These are phyloP conservation scores for Sussaba pulchella DNA, from an alignment of 2,888 invertebrate genomes.

Conservation along the genomic window DNA sequence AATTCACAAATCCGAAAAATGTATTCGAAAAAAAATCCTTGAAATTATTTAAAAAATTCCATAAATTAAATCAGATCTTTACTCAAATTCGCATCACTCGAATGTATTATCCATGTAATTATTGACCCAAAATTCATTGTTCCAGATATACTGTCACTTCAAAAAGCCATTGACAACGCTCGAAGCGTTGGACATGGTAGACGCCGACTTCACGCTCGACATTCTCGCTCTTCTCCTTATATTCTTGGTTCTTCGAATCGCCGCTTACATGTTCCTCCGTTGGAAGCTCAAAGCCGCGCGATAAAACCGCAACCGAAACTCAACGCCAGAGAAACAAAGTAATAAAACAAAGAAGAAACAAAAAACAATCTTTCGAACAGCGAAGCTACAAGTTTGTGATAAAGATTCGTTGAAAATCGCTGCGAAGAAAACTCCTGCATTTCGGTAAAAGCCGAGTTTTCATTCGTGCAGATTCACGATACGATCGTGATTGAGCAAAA, in stretches of 20 bases:
- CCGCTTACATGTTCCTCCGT: slow-evolving; percentile 93
- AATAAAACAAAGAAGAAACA: slow-evolving; percentile 2
- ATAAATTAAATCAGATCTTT: background rate
- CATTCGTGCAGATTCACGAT: slow-evolving; percentile 12
- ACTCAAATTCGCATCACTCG: too few relatives aligned
- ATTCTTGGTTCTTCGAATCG: slow-evolving; percentile 91
- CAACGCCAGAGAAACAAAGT: slow-evolving; percentile 3
- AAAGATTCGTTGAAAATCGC: slow-evolving; percentile 13
- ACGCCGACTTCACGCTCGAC: slow-evolving; percentile 92
- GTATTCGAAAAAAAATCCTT: background rate
- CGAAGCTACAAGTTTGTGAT: slow-evolving; percentile 31
- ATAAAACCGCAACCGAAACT: slow-evolving; percentile 84
- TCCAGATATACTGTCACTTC: slow-evolving; percentile 93
- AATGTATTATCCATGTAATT: background rate
- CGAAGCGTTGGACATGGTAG: slow-evolving; percentile 94
- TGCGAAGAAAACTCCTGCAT: background rate
- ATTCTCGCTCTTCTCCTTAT: slow-evolving; percentile 92
- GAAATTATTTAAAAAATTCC: background rate
- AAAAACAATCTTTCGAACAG: slow-evolving; percentile 9
- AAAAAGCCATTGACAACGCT: slow-evolving; percentile 93
- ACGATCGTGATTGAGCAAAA: slow-evolving; percentile 28
- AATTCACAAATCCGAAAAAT: too few relatives aligned
- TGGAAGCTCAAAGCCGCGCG: slow-evolving; percentile 94
- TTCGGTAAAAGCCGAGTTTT: slow-evolving; percentile 1
- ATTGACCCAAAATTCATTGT: background rate